A percentile compares a stretch with the other conserved stretches of the same genome.
Conservation (phyloP, 92 coral and sea anemone genomes). For the Parazoanthus atlanticus region DNA sequence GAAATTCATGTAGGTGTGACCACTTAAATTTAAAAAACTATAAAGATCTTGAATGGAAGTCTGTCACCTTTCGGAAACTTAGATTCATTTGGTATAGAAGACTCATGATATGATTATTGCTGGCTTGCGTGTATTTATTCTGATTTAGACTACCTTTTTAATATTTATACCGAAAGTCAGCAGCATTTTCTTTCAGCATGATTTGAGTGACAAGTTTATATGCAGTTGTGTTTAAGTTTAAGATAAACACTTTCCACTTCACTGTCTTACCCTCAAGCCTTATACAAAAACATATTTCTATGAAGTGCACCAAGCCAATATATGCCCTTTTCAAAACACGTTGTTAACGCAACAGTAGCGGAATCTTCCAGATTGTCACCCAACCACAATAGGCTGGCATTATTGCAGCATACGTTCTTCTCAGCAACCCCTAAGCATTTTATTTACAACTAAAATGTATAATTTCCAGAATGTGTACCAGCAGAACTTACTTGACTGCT, state of each 20-base stretch:
- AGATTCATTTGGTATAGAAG: not conserved
- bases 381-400: not conserved
- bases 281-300: not conserved
- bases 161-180: not conserved
- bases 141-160: not conserved
- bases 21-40: no score
- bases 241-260: not conserved
- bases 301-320: not conserved
- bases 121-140: not conserved
- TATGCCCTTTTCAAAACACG: not conserved
- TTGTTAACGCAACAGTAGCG: not conserved
- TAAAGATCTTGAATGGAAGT: not conserved
- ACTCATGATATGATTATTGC: not conserved
- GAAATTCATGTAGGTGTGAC: no score
- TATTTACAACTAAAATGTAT: not conserved
- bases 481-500: not conserved
- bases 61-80: not conserved
- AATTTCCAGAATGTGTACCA: not conserved
- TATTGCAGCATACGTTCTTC: not conserved
- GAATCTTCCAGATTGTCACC: not conserved
- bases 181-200: no score
- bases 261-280: conserved; percentile 2
- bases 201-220: not conserved
- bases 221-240: not conserved
- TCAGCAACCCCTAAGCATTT: not conserved